These are phyloP conservation scores for Xestoiulus laeticollis DNA, from an alignment of 2,888 invertebrate genomes.

Conservation along the genomic window DNA sequence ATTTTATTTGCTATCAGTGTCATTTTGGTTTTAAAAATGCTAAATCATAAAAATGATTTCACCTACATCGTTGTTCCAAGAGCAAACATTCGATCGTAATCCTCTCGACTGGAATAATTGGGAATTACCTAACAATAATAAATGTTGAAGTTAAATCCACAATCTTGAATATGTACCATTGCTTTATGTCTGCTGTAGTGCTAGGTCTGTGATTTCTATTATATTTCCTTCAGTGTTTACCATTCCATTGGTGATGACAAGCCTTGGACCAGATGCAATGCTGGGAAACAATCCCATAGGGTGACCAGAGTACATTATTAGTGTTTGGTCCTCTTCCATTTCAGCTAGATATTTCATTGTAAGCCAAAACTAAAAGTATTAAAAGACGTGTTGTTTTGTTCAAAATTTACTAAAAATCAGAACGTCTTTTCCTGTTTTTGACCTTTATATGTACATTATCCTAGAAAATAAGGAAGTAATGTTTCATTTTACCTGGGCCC, in stretches of 20 bases:
- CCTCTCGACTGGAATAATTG: slow-evolving; percentile 68
- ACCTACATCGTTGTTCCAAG: slow-evolving; percentile 69
- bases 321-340: slow-evolving; percentile 69
- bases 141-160: slow-evolving; percentile 30
- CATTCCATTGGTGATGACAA: slow-evolving; percentile 73
- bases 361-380: slow-evolving; percentile 69
- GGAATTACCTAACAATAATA: slow-evolving; percentile 67
- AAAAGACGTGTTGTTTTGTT: no score
- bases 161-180: neutral
- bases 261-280: slow-evolving; percentile 65
- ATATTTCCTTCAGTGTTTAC: slow-evolving; percentile 60
- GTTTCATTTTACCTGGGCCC: slow-evolving; percentile 68
- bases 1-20: neutral
- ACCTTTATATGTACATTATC: no score
- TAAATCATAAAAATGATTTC: neutral
- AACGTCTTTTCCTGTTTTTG: no score
- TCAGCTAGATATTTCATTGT: slow-evolving; percentile 69
- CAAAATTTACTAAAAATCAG: no score
- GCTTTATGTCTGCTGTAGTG: no score
- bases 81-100: slow-evolving; percentile 71
- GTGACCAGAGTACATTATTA: slow-evolving; percentile 72
- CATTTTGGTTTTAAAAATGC: neutral
- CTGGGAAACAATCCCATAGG: slow-evolving; percentile 71
- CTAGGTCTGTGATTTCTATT: neutral
- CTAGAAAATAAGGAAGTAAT: no score